Base-by-base conservation (phyloP, 2,888 invertebrate genomes). In the Leuctra nigra region DNA sequence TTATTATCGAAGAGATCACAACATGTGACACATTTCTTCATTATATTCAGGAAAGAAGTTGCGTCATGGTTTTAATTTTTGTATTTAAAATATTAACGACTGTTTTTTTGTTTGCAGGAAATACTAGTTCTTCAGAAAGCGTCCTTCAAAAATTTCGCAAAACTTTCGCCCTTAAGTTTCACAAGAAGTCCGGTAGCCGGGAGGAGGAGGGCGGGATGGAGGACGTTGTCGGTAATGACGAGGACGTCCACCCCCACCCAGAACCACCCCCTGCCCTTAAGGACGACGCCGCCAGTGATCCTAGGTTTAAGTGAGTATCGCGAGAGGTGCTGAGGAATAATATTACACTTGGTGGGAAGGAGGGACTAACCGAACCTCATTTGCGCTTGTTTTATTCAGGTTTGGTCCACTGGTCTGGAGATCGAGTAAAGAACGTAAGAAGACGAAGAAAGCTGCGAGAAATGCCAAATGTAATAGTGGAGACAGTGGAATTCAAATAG, bases 401-500 rank as follows among this genome's bases (percentile, higher is more conserved):
- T 83, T 85, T 68, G 85, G 85, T n/a, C 82, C 83, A 24, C 73
- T 84, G 54, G 79, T 83, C 56, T 85, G 84, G 84, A 77, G 85
- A 59, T 79, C 81, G 18, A 84, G 84, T 66, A 85, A 84, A 68
- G 85, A 86, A 66, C 74, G 82, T 55, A 83, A 83, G 66, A 82
- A 81, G 68, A 71, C 76, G 59, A 81, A 79, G 63, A 84, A 84
- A 70, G 81, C 82, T 54, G 81, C 82, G 57, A 75, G 84, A 57
- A 82, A 78, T 64, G 81, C 83, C 63, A 86, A 85, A 69, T 85
- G 85, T 70, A 84, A 83, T 70, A 84, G 84, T 67, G 85, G 84
- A 3, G 85, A 86, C 70, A 84, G 84, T 60, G 85, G 86, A 61
- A 85, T 85, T 66, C 84, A 84, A 71, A 81, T 85, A 64, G 83